A percentile compares a stretch with the other conserved stretches of the same genome.
Evolutionary conservation across 1,140 invertebrate genomes (phyloP).

Genomic region (Lepidurus couesii): DNA sequence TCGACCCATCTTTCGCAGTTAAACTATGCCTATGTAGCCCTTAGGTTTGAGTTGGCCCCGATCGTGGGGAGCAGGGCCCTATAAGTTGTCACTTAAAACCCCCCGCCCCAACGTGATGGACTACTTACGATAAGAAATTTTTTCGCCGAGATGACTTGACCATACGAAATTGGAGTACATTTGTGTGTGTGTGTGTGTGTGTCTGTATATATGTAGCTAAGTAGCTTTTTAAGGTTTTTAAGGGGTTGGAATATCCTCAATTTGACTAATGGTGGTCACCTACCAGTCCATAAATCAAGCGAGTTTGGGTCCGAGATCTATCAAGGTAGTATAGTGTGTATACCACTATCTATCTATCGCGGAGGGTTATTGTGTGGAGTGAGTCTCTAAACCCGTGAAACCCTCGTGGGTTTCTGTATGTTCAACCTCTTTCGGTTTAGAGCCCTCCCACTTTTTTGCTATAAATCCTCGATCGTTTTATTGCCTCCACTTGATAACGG

Average conservation of each 20-base stretch:
- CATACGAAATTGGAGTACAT: too few relatives aligned
- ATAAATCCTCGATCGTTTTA: conserved; percentile 13
- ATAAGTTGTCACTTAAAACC: neutral
- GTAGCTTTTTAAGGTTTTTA: conserved; percentile 15
- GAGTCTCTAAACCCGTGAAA: neutral
- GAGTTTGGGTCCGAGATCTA: neutral
- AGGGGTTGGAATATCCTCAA: neutral
- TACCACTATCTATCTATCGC: neutral
- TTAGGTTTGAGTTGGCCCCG: neutral
- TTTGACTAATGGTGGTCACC: conserved; percentile 19
- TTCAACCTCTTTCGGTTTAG: neutral
- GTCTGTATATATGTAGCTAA: neutral
- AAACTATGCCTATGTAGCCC: too few relatives aligned
- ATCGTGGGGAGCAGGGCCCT: neutral
- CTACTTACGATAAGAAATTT: neutral
- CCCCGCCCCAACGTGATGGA: neutral
- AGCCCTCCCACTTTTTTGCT: conserved; percentile 5
- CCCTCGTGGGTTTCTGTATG: neutral
- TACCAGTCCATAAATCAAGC: conserved; percentile 4
- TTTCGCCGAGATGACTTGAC: too few relatives aligned
- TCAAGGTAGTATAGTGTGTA: neutral
- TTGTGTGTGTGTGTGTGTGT: too few relatives aligned
- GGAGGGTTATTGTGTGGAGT: neutral
- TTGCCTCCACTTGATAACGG: conserved; percentile 4
- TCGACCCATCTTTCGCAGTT: too few relatives aligned